Evolutionary conservation across 2,797 vertebrate species (phyloP).

Genomic region (Pangasius larnaudii): DNA sequence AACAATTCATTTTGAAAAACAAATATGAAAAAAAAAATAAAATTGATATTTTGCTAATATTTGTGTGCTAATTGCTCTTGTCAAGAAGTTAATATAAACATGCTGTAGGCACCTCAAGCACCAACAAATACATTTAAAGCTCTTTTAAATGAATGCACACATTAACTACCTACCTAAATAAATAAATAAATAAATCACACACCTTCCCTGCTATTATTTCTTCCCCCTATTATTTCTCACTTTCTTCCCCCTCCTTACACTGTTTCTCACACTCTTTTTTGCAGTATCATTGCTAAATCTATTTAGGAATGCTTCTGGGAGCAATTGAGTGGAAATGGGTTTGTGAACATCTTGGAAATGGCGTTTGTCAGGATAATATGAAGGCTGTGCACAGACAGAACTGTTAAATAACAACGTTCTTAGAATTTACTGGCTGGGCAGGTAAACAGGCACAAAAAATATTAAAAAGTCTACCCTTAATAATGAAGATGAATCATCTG

Average conservation of each 20-base stretch:
- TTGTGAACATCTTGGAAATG: conserved; percentile 79
- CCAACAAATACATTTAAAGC: conserved; percentile 78
- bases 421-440: conserved; percentile 65
- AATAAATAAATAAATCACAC: conserved; percentile 45
- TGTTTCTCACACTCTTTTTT: conserved; percentile 56
- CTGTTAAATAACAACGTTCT: conserved; percentile 76
- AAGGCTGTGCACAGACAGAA: conserved; percentile 72
- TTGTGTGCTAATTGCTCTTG: conserved; percentile 77
- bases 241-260: conserved; percentile 60
- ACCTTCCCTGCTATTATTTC: conserved; percentile 32
- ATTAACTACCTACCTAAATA: conserved; percentile 61
- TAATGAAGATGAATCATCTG: background rate
- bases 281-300: conserved; percentile 81
- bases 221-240: conserved; percentile 53
- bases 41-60: conserved; percentile 74
- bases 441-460: conserved; percentile 40
- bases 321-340: conserved; percentile 81
- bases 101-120: conserved; percentile 77
- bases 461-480: background rate
- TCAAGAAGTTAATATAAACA: conserved; percentile 82
- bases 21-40: conserved; percentile 63
- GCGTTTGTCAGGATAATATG: conserved; percentile 78
- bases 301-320: conserved; percentile 80
- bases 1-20: conserved; percentile 69
- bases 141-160: conserved; percentile 73